Evolutionary conservation across 2,113 vertebrate species (phyloP), one percentile per base, ranked within the genome.

Genomic region (Salvelinus namaycush): DNA sequence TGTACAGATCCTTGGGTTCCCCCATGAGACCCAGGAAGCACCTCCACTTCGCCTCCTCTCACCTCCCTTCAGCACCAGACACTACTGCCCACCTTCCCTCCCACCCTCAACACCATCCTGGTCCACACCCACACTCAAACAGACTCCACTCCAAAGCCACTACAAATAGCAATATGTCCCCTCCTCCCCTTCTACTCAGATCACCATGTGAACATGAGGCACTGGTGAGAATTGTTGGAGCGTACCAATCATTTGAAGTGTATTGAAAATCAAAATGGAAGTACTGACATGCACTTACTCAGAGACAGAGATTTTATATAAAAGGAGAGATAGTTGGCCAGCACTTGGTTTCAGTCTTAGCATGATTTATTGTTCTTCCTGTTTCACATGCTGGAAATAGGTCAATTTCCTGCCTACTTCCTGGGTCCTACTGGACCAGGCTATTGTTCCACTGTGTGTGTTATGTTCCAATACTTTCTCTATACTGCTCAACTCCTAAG

Each of bases 401-500:
- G 2, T 62, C n/a, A 2, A 22, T 62, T 22, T 68, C 29, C 67
- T 39, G 29, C 31, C 18, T 39, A 18, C 6, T 68, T 27, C 66
- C 2, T 8, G 29, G 27, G 29, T 29, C 5, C 65, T 16, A 14
- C 24, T 16, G 16, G 65, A 31, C 24, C 26, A 29, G 65, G 24
- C 16, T 29, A 29, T 67, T 26, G 62, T 22, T 67, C 65, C 65
- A 26, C 18, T 68, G 66, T 68, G 4, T 68, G 7, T 68, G 66
- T 8, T 7, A 16, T 39, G 67, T 68, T 31, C 62, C 49, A 66
- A 67, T 73, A 68, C 22, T 74, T 26, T 5, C 20, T 75, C 64
- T 34, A 70, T 76, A 75, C 54, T 69, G 60, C 62, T 76, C 24
- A 80, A 48, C 20, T 70, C 39, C 68, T 20, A 24, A 12, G 39